Conservation (phyloP, 2,113 vertebrate genomes). For the Sisor rabdophorus region DNA sequence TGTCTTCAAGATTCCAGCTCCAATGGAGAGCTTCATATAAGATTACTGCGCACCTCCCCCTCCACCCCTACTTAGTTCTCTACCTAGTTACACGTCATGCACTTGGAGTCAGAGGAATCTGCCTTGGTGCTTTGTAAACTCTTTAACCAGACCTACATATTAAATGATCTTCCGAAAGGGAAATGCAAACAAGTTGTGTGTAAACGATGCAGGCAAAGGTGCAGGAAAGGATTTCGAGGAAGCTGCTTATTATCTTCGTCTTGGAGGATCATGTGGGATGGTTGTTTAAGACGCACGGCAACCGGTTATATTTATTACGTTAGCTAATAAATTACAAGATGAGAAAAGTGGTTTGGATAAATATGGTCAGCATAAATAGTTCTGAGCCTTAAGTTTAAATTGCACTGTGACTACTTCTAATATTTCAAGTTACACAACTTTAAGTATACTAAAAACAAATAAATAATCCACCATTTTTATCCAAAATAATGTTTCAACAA, state of each 20-base stretch:
- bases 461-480: neutral
- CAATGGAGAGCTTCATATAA: constrained; percentile 31
- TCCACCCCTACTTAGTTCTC: constrained; percentile 18
- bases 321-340: neutral
- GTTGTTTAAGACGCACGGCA: neutral
- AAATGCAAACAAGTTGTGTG: neutral
- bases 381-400: neutral
- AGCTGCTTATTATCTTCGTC: constrained; percentile 8
- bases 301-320: neutral
- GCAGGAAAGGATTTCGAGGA: neutral
- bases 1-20: constrained; percentile 42
- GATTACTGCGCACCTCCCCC: constrained; percentile 58
- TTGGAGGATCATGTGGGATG: neutral
- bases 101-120: constrained; percentile 4
- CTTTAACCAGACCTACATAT: neutral
- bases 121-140: neutral
- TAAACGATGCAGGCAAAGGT: neutral
- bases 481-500: neutral
- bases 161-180: neutral
- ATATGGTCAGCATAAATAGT: neutral
- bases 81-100: constrained; percentile 43
- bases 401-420: neutral
- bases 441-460: neutral
- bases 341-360: constrained; percentile 5
- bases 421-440: neutral